phyloP scores from a whole-genome alignment of 2,888 invertebrate genomes.

The Drosophila ustulata region DNA sequence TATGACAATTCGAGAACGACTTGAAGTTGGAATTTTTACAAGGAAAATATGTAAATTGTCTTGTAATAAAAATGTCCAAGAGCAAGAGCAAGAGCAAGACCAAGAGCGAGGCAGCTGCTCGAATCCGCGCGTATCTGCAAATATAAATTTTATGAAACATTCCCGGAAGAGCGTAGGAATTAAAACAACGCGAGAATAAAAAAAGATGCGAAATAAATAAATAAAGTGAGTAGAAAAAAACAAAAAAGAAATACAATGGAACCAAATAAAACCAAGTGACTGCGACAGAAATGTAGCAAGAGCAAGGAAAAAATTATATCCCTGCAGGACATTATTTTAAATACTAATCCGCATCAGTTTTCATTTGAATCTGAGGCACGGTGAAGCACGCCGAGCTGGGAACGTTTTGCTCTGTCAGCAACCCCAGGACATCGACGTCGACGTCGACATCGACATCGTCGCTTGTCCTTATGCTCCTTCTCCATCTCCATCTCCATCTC shows the following conservation, averaged over 20 bases:
- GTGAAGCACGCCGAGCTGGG: constrained; percentile 4
- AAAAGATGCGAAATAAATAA: constrained; percentile 66
- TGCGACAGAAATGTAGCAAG: constrained; percentile 51
- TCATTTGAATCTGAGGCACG: constrained; percentile 74
- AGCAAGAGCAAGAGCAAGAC: constrained; percentile 28
- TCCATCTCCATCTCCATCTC: neutral
- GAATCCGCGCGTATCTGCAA: constrained; percentile 61
- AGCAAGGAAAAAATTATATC: constrained; percentile 79
- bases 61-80: constrained; percentile 81
- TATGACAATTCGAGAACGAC: constrained; percentile 61
- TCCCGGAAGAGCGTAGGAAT: constrained; percentile 54
- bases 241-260: constrained; percentile 34
- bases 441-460: constrained; percentile 30
- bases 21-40: constrained; percentile 66
- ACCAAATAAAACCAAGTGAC: constrained; percentile 54
- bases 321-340: constrained; percentile 85
- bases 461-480: constrained; percentile 15
- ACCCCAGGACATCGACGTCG: constrained; percentile 58
- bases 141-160: constrained; percentile 82
- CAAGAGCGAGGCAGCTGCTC: constrained; percentile 15
- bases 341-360: constrained; percentile 85
- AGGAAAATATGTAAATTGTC: constrained; percentile 84
- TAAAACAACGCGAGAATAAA: constrained; percentile 60
- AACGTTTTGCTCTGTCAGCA: constrained; percentile 47
- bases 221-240: constrained; percentile 54